Conservation (phyloP, 2,797 vertebrate species). For the Alca torda region DNA sequence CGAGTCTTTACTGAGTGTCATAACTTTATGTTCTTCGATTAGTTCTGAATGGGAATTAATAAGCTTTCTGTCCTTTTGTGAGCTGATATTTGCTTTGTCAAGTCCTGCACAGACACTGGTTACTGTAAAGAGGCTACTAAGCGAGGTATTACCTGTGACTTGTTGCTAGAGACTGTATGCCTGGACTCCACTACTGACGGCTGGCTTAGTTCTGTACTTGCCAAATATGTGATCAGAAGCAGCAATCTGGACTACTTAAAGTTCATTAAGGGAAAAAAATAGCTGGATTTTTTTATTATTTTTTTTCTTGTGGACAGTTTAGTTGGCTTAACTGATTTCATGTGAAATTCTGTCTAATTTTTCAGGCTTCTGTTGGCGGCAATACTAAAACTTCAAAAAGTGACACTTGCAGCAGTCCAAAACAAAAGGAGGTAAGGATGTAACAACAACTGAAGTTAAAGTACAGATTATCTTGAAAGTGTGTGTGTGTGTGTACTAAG, state of each 20-base stretch:
- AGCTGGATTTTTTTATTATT: neutral
- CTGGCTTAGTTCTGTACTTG: constrained; percentile 7
- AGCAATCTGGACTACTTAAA: neutral
- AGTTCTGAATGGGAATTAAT: neutral
- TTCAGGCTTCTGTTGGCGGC: constrained; percentile 52
- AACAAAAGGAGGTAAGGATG: constrained; percentile 73
- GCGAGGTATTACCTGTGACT: neutral
- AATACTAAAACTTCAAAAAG: constrained; percentile 42
- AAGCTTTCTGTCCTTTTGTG: neutral
- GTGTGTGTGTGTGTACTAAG: rapidly evolving
- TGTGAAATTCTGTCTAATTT: neutral
- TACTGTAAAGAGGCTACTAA: neutral
- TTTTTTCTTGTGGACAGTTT: neutral
- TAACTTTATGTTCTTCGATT: neutral
- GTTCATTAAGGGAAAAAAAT: neutral
- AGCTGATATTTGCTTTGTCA: neutral
- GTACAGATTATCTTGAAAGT: no score
- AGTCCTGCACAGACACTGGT: neutral
- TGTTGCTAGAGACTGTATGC: neutral
- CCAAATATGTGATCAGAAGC: constrained; percentile 1
- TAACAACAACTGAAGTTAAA: rapidly evolving
- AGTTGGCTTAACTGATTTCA: neutral
- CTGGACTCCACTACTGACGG: neutral
- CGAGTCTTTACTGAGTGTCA: neutral
- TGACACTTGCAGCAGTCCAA: neutral